phyloP scores from a whole-genome alignment of 2,888 invertebrate genomes.

The Chydorus sphaericus region DNA sequence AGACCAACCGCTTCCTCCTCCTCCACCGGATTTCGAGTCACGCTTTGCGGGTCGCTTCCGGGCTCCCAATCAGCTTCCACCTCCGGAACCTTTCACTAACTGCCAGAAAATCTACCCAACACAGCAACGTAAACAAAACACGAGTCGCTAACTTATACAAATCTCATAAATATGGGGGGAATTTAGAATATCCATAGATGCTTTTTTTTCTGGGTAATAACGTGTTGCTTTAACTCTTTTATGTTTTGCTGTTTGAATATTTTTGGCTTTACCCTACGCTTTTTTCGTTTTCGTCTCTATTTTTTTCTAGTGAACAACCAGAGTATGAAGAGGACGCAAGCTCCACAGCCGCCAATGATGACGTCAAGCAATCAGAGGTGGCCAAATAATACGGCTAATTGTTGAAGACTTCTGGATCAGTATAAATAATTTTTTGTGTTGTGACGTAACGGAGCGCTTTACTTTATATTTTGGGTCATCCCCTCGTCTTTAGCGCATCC shows the following conservation, averaged over 20 bases:
- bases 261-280: not conserved
- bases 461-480: no score
- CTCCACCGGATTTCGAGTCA: constrained; percentile 43
- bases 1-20: constrained; percentile 18
- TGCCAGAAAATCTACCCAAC: constrained; percentile 27
- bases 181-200: not conserved
- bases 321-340: constrained; percentile 37
- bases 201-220: not conserved
- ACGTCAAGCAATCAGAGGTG: not conserved
- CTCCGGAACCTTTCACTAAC: constrained; percentile 45
- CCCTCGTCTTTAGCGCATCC: no score
- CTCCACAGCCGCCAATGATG: constrained; percentile 39
- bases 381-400: not conserved
- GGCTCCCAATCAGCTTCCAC: constrained; percentile 44
- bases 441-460: no score
- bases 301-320: constrained; percentile 21
- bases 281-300: not conserved
- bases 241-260: not conserved
- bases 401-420: no score
- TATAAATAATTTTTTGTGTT: no score
- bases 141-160: no score
- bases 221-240: not conserved
- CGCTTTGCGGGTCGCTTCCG: constrained; percentile 51
- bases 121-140: constrained; percentile 1
- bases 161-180: no score